Conservation (phyloP, 2,797 vertebrate genomes). For the Petrocephalus schoutedeni region DNA sequence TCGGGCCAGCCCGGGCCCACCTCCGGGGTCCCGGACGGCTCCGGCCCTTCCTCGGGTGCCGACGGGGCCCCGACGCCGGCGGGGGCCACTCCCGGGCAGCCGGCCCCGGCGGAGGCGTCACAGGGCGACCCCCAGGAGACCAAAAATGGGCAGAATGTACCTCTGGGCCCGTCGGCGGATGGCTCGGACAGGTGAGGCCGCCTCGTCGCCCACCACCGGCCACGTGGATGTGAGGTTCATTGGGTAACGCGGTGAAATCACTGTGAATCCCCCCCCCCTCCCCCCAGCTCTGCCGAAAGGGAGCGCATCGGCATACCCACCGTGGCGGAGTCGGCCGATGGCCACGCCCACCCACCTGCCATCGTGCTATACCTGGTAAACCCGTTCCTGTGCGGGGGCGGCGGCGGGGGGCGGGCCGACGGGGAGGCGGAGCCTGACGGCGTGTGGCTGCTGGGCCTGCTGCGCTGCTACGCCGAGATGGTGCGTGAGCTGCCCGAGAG, state of each 20-base stretch:
- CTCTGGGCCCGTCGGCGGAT: conserved; percentile 57
- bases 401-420: conserved; percentile 67
- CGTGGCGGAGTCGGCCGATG: conserved; percentile 75
- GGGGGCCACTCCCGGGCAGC: conserved; percentile 56
- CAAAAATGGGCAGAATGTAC: conserved; percentile 59
- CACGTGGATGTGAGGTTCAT: not conserved
- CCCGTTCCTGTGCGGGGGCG: conserved; percentile 78
- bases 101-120: conserved; percentile 56
- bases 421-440: conserved; percentile 77
- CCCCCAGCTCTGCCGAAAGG: conserved; percentile 68
- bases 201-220: not conserved
- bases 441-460: conserved; percentile 87
- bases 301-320: conserved; percentile 89
- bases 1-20: conserved; percentile 48
- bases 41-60: conserved; percentile 46
- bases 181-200: conserved; percentile 56
- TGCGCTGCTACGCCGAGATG: conserved; percentile 95
- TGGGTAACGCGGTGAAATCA: not conserved
- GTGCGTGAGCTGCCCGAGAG: conserved; percentile 80
- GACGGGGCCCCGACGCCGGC: conserved; percentile 55
- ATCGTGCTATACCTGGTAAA: conserved; percentile 94
- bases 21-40: conserved; percentile 57
- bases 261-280: not conserved
- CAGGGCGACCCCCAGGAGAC: conserved; percentile 61
- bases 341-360: conserved; percentile 79